A percentile compares a stretch with the other conserved stretches of the same genome.
phyloP scores from a whole-genome alignment of 2,888 invertebrate species.

The Euplexia lucipara region DNA sequence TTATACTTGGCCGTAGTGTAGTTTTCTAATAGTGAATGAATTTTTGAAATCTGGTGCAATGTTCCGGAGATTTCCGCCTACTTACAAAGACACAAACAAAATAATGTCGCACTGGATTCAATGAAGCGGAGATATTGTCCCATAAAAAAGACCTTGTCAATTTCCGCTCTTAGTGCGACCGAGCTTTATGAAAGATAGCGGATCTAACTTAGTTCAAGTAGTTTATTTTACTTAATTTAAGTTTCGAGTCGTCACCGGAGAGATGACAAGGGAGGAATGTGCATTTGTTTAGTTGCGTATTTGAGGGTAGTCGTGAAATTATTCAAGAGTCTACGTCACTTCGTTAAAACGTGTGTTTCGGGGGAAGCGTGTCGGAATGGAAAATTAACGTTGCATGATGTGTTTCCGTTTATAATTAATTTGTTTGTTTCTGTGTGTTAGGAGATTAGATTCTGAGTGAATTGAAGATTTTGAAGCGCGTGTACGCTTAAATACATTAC shows the following conservation, averaged over 20 bases:
- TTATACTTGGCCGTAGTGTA: too few species aligned
- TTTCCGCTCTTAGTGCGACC: conserved; percentile 27
- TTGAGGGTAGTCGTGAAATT: conserved; percentile 36
- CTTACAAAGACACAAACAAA: too few species aligned
- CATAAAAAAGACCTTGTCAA: neutral
- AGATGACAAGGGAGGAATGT: conserved; percentile 22
- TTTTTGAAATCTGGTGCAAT: too few species aligned
- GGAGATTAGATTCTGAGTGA: conserved; percentile 6
- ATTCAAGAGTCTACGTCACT: conserved; percentile 11
- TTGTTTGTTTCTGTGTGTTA: conserved; percentile 7
- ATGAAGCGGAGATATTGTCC: neutral
- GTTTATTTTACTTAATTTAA: conserved; percentile 56
- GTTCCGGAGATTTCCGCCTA: too few species aligned
- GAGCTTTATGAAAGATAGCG: conserved; percentile 22
- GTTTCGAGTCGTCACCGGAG: conserved; percentile 27
- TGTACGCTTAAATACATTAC: neutral
- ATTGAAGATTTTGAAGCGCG: conserved; percentile 22
- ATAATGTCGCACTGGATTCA: too few species aligned
- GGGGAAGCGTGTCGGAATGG: neutral
- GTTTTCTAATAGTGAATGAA: too few species aligned
- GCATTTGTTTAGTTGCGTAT: conserved; percentile 34
- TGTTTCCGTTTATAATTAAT: conserved; percentile 20
- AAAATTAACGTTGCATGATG: conserved; percentile 14
- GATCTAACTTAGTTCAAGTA: conserved; percentile 50
- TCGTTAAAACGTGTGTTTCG: conserved; percentile 14